Evolutionary conservation across 2,797 vertebrate genomes (phyloP).

Genomic region (Zenarchopterus dispar): DNA sequence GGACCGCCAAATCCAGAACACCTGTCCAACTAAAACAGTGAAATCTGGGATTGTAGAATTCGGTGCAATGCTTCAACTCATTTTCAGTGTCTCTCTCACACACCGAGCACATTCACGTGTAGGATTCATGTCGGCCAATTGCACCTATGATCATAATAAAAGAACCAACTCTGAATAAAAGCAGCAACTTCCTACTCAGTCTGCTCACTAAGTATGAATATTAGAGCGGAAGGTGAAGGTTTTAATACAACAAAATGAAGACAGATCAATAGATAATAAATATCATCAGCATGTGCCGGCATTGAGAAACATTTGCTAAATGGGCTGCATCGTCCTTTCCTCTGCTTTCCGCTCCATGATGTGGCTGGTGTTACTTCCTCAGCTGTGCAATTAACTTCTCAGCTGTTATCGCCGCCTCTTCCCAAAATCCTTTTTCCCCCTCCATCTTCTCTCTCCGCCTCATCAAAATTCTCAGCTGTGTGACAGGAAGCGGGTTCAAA

Average conservation of each 20-base stretch:
- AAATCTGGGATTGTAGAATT: too few species aligned
- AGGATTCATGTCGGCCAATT: too few species aligned
- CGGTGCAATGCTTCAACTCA: too few species aligned
- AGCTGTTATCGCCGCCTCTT: not conserved
- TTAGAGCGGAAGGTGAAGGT: not conserved
- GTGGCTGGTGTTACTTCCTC: conserved; percentile 42
- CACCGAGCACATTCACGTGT: too few species aligned
- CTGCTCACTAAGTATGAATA: too few species aligned
- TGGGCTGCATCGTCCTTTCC: not conserved
- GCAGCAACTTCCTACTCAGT: too few species aligned
- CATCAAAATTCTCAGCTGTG: conserved; percentile 18
- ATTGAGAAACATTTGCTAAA: not conserved
- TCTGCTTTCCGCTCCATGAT: conserved; percentile 16
- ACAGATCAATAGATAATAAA: conserved; percentile 12
- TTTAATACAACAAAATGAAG: not conserved
- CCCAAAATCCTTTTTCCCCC: not conserved
- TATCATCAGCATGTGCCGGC: conserved; percentile 4
- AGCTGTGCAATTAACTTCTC: conserved; percentile 41
- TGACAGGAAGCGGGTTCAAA: conserved; percentile 14
- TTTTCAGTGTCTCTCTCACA: too few species aligned
- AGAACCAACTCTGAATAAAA: too few species aligned
- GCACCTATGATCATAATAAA: too few species aligned
- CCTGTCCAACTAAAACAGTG: too few species aligned
- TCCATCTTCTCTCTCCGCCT: not conserved
- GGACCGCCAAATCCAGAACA: too few species aligned